A percentile compares a stretch with the other conserved stretches of the same genome.
Evolutionary conservation across 37 sponge, comb jelly and placozoan species (phyloP).

Genomic region (Tethya wilhelma): DNA sequence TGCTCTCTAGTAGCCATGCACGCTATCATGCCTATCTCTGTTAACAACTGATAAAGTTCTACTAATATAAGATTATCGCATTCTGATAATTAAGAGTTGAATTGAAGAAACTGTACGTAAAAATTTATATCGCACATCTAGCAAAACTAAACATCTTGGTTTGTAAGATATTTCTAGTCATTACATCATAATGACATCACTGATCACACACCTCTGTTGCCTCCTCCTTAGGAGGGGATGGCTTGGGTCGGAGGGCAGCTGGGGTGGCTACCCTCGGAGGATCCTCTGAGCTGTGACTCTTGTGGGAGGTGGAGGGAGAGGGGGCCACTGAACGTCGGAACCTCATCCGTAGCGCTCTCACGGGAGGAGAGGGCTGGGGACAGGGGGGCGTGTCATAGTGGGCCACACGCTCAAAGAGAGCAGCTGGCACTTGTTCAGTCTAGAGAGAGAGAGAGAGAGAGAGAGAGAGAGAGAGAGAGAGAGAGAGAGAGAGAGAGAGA

Average conservation of each 20-base stretch:
- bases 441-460: too few relatives aligned
- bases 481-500: too few relatives aligned
- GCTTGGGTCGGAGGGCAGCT: conserved; percentile 5
- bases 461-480: not conserved
- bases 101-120: too few relatives aligned
- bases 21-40: too few relatives aligned
- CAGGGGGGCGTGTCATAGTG: conserved; percentile 31
- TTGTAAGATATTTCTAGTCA: too few relatives aligned
- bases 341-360: not conserved
- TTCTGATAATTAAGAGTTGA: too few relatives aligned
- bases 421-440: conserved; percentile 1
- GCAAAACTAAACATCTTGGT: too few relatives aligned
- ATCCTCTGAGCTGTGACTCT: conserved; percentile 13
- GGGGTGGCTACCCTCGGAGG: not conserved
- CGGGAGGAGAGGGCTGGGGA: conserved; percentile 17
- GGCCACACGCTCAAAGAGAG: conserved; percentile 35
- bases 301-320: conserved; percentile 17
- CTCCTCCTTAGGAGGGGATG: not conserved
- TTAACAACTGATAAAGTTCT: too few relatives aligned
- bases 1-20: too few relatives aligned
- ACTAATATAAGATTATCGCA: too few relatives aligned
- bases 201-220: not conserved
- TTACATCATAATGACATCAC: too few relatives aligned
- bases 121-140: too few relatives aligned
- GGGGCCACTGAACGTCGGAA: conserved; percentile 24